Percentiles rank a stretch among this genome's conserved stretches.
These are phyloP conservation scores for Muschampia plurimacula DNA, from an alignment of 2,888 invertebrate genomes.

Conservation along the genomic window DNA sequence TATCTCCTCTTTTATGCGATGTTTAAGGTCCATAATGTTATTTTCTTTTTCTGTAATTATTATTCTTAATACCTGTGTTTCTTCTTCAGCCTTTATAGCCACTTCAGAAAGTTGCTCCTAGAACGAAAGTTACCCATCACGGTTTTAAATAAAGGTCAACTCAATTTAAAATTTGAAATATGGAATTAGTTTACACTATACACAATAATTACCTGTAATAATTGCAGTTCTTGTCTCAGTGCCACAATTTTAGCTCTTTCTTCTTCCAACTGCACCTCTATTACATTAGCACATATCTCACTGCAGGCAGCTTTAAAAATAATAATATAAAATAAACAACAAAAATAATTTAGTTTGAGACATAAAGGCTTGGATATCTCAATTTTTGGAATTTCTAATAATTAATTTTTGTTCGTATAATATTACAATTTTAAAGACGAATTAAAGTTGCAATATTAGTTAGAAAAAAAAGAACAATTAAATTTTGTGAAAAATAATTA, in stretches of 20 bases:
- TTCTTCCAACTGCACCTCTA: conserved; percentile 76
- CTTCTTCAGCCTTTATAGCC: conserved; percentile 56
- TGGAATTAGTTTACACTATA: background rate
- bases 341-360: no score
- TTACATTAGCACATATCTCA: conserved; percentile 75
- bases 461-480: no score
- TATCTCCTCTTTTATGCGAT: conserved; percentile 70
- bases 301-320: conserved; percentile 64
- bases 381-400: no score
- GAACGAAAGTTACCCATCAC: conserved; percentile 23
- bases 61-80: conserved; percentile 55
- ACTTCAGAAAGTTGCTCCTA: conserved; percentile 61
- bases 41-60: conserved; percentile 63
- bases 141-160: background rate
- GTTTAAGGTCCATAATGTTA: conserved; percentile 66
- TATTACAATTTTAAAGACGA: no score
- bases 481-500: no score
- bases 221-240: conserved; percentile 67
- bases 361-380: no score
- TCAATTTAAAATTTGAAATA: background rate
- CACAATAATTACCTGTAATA: conserved; percentile 57
- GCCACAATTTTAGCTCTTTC: conserved; percentile 71
- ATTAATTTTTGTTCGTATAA: no score
- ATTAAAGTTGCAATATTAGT: no score
- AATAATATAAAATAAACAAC: background rate